Conservation (phyloP, 2,113 vertebrate species). For the Dasyurus viverrinus region DNA sequence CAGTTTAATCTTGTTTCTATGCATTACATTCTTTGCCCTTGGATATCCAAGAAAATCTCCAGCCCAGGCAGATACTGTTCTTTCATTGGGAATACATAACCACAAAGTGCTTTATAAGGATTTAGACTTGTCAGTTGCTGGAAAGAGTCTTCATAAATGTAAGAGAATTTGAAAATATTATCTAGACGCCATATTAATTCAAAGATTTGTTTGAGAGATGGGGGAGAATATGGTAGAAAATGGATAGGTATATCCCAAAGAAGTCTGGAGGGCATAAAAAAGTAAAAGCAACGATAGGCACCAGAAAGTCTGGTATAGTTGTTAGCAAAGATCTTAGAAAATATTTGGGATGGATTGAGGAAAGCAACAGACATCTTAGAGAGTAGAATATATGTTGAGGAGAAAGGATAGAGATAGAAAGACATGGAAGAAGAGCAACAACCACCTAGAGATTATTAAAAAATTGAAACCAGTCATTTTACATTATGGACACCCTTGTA, state of each 20-base stretch:
- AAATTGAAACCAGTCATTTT: neutral
- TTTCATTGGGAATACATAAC: neutral
- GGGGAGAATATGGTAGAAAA: neutral
- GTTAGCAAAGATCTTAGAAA: neutral
- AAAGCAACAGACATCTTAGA: neutral
- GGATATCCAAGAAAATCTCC: neutral
- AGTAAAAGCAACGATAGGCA: neutral
- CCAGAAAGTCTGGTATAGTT: neutral
- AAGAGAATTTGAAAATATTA: neutral
- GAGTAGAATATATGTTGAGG: neutral
- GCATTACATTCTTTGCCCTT: neutral
- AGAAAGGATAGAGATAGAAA: neutral
- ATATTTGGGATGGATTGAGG: neutral
- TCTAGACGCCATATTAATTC: neutral
- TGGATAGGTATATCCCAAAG: neutral
- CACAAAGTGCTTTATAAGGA: neutral
- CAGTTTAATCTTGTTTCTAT: conserved; percentile 22
- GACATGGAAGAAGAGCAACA: neutral
- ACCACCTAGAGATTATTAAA: neutral
- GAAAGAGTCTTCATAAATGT: neutral
- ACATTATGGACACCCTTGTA: neutral
- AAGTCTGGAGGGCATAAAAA: neutral
- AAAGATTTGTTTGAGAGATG: neutral
- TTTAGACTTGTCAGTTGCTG: neutral
- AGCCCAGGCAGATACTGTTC: neutral